Conservation (phyloP, 1,140 invertebrate species). For the Pseudobourletiella spinata region DNA sequence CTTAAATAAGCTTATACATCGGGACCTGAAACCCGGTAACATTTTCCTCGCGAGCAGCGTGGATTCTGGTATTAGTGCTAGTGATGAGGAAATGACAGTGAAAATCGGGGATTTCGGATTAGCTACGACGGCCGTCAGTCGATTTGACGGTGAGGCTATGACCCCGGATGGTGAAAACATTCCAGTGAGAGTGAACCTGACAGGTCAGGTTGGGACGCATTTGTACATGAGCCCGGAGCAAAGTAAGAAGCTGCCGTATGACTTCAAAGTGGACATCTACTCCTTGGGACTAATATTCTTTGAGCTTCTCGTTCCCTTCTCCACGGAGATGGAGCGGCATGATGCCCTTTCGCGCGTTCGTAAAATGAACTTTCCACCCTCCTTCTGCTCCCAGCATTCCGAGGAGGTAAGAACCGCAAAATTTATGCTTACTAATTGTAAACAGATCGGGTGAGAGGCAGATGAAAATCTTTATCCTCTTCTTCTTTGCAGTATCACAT, state of each 20-base stretch:
- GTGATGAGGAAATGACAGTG: slow-evolving; percentile 52
- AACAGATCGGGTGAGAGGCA: background rate
- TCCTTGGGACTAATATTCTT: slow-evolving; percentile 89
- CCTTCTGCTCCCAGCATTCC: slow-evolving; percentile 55
- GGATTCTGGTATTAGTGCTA: background rate
- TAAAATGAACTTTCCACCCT: slow-evolving; percentile 56
- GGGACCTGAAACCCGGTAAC: slow-evolving; percentile 74
- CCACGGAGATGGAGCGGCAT: slow-evolving; percentile 80
- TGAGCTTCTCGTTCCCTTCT: slow-evolving; percentile 80
- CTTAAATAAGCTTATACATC: slow-evolving; percentile 77
- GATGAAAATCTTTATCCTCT: background rate
- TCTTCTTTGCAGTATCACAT: slow-evolving; percentile 52
- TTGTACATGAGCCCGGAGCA: slow-evolving; percentile 98
- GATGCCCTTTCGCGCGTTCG: slow-evolving; percentile 50
- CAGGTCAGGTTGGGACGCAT: slow-evolving; percentile 71
- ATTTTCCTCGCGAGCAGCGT: slow-evolving; percentile 29
- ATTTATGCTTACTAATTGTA: background rate
- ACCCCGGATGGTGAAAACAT: slow-evolving; percentile 33
- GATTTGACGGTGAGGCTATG: slow-evolving; percentile 5
- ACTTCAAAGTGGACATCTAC: slow-evolving; percentile 94
- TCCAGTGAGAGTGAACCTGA: slow-evolving; percentile 38
- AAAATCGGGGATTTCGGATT: slow-evolving; percentile 97
- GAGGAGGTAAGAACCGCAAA: slow-evolving; percentile 52
- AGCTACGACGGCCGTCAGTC: slow-evolving; percentile 55
- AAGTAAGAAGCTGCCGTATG: slow-evolving; percentile 58